Percentiles rank a stretch among this genome's conserved stretches.
These are phyloP conservation scores for Sarcophaga rosellei DNA, from an alignment of 2,888 invertebrate species.

Conservation along the genomic window DNA sequence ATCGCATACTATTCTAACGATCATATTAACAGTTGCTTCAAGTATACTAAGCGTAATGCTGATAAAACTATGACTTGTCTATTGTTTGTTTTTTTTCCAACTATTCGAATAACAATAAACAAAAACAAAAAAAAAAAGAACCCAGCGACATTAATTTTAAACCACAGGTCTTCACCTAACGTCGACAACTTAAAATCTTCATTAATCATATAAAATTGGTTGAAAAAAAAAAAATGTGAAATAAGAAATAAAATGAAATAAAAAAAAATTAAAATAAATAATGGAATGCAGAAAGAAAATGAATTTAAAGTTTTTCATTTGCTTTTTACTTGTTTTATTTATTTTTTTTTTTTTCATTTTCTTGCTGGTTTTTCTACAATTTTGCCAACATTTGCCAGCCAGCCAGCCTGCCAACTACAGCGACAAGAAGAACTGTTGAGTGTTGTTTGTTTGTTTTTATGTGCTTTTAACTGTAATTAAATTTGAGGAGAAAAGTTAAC, in stretches of 20 bases:
- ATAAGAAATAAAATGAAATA: background rate
- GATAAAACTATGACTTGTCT: conserved; percentile 50
- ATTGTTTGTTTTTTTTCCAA: conserved; percentile 4
- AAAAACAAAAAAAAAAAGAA: background rate
- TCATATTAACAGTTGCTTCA: too few relatives aligned
- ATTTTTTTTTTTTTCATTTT: conserved; percentile 8
- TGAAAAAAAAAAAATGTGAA: background rate
- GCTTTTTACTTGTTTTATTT: background rate
- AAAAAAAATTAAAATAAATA: background rate
- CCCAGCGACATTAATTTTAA: conserved; percentile 42
- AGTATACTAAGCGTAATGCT: background rate
- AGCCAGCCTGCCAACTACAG: too few relatives aligned
- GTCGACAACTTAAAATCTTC: conserved; percentile 49
- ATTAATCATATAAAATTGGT: conserved; percentile 57
- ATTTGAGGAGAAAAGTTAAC: background rate
- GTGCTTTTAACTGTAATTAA: conserved; percentile 30
- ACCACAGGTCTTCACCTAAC: conserved; percentile 40
- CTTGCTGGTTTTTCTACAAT: background rate
- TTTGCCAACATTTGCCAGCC: conserved; percentile 7
- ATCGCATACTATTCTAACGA: too few relatives aligned
- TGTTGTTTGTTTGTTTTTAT: conserved; percentile 22
- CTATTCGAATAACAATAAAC: too few relatives aligned
- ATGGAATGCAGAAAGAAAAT: conserved; percentile 12
- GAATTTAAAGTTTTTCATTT: background rate
- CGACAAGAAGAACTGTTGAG: background rate